A percentile compares a stretch with the other conserved stretches of the same genome.
Conservation (phyloP, 2,888 invertebrate genomes). For the Heliconius ethilla region DNA sequence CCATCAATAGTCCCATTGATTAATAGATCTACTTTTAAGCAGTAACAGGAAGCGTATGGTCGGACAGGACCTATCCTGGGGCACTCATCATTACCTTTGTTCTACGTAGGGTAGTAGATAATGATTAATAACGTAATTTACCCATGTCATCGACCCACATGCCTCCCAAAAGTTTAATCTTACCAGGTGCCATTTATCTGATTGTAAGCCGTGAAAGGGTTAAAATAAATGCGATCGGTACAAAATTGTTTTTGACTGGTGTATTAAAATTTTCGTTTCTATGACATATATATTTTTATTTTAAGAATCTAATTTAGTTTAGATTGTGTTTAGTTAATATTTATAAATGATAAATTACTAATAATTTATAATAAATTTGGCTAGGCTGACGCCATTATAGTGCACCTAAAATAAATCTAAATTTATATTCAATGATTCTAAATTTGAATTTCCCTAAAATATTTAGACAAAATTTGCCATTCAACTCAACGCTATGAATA, state of each 20-base stretch:
- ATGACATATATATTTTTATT: not conserved
- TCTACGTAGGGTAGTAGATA: constrained; percentile 65
- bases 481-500: no score
- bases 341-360: no score
- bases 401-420: not conserved
- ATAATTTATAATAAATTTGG: not conserved
- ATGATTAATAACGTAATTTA: constrained; percentile 79
- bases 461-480: not conserved
- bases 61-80: constrained; percentile 60
- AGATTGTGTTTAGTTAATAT: not conserved
- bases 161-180: constrained; percentile 70
- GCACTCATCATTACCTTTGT: constrained; percentile 59
- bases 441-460: not conserved
- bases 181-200: constrained; percentile 78
- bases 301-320: not conserved
- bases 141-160: constrained; percentile 73
- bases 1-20: constrained; percentile 64
- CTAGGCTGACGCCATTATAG: not conserved
- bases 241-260: constrained; percentile 35
- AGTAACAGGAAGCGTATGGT: constrained; percentile 63
- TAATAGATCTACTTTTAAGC: constrained; percentile 54
- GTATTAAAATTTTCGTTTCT: constrained; percentile 23
- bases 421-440: not conserved
- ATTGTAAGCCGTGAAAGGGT: constrained; percentile 72
- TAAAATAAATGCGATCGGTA: constrained; percentile 51